phyloP scores from a whole-genome alignment of 2,888 invertebrate genomes.

The Platycheirus rosarum region DNA sequence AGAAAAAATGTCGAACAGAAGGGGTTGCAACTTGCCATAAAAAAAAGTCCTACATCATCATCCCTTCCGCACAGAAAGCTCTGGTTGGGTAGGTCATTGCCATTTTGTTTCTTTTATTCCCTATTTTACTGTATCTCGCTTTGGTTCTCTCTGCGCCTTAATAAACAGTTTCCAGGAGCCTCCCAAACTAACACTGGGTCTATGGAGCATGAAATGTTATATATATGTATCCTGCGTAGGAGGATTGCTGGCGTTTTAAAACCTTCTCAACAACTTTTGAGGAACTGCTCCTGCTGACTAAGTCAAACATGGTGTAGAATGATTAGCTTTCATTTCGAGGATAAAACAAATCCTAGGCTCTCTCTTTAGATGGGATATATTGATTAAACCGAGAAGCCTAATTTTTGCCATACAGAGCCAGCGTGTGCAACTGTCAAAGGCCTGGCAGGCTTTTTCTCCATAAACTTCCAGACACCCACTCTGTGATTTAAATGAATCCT shows the following conservation, averaged over 20 bases:
- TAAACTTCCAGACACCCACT: slow-evolving; percentile 35
- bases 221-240: background rate
- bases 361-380: slow-evolving; percentile 31
- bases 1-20: slow-evolving; percentile 40
- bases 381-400: slow-evolving; percentile 72
- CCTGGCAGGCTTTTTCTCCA: slow-evolving; percentile 16
- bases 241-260: slow-evolving; percentile 21
- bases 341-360: slow-evolving; percentile 1
- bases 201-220: slow-evolving; percentile 54
- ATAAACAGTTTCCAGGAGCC: slow-evolving; percentile 16
- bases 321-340: slow-evolving; percentile 39
- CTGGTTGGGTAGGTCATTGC: slow-evolving; percentile 72
- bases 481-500: slow-evolving; percentile 16
- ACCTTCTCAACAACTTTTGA: slow-evolving; percentile 24
- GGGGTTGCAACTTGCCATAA: slow-evolving; percentile 36
- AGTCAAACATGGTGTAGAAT: slow-evolving; percentile 59
- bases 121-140: slow-evolving; percentile 9
- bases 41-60: slow-evolving; percentile 9
- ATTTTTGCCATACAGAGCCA: slow-evolving; percentile 55
- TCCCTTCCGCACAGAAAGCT: slow-evolving; percentile 62
- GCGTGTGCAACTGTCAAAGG: slow-evolving; percentile 51
- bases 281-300: slow-evolving; percentile 38
- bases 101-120: slow-evolving; percentile 44
- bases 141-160: slow-evolving; percentile 6
- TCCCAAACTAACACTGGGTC: slow-evolving; percentile 66